Conservation (phyloP, 2,113 vertebrate species). For the Chrysochloris asiatica region DNA sequence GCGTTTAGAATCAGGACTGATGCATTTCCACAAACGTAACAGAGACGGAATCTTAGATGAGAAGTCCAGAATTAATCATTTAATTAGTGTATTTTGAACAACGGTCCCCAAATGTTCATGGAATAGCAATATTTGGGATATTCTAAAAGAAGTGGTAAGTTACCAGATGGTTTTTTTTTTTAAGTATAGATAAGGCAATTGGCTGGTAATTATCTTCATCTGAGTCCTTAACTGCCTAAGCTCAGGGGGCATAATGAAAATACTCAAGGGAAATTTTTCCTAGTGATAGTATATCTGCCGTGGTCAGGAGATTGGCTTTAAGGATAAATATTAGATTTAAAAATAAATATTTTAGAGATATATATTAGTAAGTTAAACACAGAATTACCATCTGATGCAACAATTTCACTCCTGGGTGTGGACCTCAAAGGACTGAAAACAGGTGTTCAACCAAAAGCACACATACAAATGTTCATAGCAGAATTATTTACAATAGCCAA, state of each 20-base stretch:
- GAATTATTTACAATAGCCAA: neutral
- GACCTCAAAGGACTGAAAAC: constrained; percentile 9
- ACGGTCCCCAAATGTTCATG: neutral
- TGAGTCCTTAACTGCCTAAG: neutral
- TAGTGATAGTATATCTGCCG: neutral
- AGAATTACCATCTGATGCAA: neutral
- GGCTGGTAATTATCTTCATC: constrained; percentile 6
- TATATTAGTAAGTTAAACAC: neutral
- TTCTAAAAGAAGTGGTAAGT: constrained; percentile 16
- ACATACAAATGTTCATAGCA: neutral
- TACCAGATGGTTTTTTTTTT: constrained; percentile 46
- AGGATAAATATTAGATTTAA: too few species aligned
- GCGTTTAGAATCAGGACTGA: neutral
- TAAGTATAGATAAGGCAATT: constrained; percentile 42
- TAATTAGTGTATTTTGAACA: constrained; percentile 44
- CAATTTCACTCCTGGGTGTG: neutral
- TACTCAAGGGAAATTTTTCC: neutral
- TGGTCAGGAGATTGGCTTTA: neutral
- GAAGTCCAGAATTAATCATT: constrained; percentile 30
- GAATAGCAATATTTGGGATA: constrained; percentile 54
- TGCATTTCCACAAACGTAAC: neutral
- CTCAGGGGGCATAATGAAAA: neutral
- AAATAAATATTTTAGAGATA: neutral
- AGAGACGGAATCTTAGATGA: neutral
- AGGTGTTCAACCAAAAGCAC: neutral